Evolutionary conservation across 2,113 vertebrate genomes (phyloP).

Genomic region (Monarcha castaneiventris): DNA sequence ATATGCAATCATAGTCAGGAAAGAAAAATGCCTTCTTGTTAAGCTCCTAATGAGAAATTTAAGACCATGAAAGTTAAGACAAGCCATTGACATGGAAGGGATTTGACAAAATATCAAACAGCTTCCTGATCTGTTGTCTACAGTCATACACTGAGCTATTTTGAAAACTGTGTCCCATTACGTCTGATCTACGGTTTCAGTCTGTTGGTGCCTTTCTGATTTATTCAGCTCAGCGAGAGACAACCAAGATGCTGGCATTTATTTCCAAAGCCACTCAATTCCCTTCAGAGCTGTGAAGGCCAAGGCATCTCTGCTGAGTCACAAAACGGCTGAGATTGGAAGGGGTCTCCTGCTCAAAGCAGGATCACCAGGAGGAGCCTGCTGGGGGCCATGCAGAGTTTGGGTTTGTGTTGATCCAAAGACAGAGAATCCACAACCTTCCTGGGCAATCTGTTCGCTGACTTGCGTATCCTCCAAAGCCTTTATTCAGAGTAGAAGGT

Average conservation of each 20-base stretch:
- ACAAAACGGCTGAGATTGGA: neutral
- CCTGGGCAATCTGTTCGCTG: neutral
- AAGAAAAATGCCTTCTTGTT: neutral
- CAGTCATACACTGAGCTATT: fast-evolving
- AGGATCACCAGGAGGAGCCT: neutral
- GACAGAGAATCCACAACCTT: fast-evolving
- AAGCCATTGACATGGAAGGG: neutral
- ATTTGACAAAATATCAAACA: neutral
- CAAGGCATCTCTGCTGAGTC: neutral
- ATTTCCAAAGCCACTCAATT: neutral
- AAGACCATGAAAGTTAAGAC: neutral
- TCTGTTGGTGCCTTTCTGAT: neutral
- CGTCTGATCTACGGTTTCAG: fast-evolving
- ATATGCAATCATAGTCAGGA: neutral
- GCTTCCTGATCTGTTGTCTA: neutral
- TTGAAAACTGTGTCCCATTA: neutral
- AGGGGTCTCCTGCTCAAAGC: neutral
- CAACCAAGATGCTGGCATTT: neutral
- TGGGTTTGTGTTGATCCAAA: neutral
- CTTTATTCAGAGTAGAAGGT: neutral
- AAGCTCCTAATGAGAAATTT: neutral
- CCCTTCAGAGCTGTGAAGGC: neutral
- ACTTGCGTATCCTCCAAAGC: neutral
- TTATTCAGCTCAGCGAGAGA: neutral
- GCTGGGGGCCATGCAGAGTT: neutral